Evolutionary conservation across 1,140 invertebrate genomes (phyloP).

Genomic region (Heliothis subflexa): DNA sequence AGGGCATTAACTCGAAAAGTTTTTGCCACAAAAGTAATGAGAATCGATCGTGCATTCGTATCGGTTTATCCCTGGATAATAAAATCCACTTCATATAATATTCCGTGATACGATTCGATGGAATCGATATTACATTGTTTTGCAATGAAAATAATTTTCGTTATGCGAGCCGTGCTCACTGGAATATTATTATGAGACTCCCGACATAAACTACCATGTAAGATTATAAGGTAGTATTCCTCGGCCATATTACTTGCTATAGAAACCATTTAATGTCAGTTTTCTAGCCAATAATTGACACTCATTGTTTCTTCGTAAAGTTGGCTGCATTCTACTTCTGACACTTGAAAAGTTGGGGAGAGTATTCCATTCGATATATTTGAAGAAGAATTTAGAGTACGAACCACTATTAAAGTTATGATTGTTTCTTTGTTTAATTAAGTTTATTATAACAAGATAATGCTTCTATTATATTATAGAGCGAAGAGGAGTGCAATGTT

Average conservation of each 20-base stretch:
- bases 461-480: too few species aligned
- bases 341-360: not conserved
- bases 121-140: constrained; percentile 32
- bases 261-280: constrained; percentile 29
- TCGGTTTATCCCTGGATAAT: constrained; percentile 19
- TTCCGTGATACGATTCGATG: constrained; percentile 18
- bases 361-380: not conserved
- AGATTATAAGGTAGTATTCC: constrained; percentile 19
- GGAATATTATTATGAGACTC: constrained; percentile 26
- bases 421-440: too few species aligned
- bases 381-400: not conserved
- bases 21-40: constrained; percentile 37
- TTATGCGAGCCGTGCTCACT: not conserved
- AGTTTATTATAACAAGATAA: too few species aligned
- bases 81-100: constrained; percentile 21
- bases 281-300: constrained; percentile 22
- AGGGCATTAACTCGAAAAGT: constrained; percentile 37
- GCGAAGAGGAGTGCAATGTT: too few species aligned
- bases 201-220: constrained; percentile 21
- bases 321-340: not conserved
- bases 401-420: not conserved
- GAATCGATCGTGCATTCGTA: constrained; percentile 31
- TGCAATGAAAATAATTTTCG: constrained; percentile 29
- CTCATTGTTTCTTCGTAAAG: constrained; percentile 9
- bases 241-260: constrained; percentile 1